phyloP scores from a whole-genome alignment of 2,113 vertebrate genomes.

The Salvator merianae region DNA sequence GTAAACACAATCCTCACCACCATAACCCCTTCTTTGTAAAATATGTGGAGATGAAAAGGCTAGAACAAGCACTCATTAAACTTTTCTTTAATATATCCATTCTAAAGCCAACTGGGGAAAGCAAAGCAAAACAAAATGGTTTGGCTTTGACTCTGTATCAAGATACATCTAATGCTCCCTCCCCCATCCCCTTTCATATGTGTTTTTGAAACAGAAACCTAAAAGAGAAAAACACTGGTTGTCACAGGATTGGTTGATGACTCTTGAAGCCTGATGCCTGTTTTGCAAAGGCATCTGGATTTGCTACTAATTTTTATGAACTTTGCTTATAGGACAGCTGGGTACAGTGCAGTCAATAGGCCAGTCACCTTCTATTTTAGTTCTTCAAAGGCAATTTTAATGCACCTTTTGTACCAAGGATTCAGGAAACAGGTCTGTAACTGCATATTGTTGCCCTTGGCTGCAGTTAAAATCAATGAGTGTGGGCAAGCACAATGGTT shows the following conservation, averaged over 20 bases:
- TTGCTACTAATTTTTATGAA: not conserved
- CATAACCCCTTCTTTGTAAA: conserved; percentile 23
- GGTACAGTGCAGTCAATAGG: not conserved
- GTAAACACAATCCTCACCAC: conserved; percentile 26
- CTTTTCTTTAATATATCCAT: not conserved
- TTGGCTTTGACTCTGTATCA: conserved; percentile 13
- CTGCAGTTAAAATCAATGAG: too few species aligned
- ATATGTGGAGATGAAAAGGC: not conserved
- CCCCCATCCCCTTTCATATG: not conserved
- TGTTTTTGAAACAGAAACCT: not conserved
- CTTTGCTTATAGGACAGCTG: not conserved
- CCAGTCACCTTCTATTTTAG: too few species aligned
- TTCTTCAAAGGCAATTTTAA: too few species aligned
- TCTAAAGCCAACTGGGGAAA: not conserved
- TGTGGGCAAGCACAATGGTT: too few species aligned
- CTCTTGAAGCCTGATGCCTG: not conserved
- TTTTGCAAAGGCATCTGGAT: not conserved
- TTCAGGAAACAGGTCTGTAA: too few species aligned
- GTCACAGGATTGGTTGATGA: not conserved
- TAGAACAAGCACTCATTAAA: not conserved
- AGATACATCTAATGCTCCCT: not conserved
- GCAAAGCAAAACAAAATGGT: conserved; percentile 3
- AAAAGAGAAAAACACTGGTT: not conserved
- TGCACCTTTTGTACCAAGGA: too few species aligned
- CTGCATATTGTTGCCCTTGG: too few species aligned